Evolutionary conservation across 2,888 invertebrate species (phyloP).

Genomic region (Ormyrus thymus): DNA sequence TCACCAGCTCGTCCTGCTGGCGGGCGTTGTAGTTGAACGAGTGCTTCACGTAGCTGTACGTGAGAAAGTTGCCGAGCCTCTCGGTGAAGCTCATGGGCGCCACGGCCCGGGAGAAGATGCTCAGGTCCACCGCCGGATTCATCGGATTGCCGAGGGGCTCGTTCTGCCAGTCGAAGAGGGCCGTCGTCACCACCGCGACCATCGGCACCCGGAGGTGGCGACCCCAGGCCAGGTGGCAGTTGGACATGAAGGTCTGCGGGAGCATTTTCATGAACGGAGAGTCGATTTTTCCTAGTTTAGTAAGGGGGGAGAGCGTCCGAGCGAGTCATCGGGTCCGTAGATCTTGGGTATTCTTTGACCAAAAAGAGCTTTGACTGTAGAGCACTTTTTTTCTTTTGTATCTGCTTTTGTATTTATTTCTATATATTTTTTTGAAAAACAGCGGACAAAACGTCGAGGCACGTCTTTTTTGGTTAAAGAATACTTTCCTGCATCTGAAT

Average conservation of each 20-base stretch:
- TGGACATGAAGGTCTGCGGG: constrained; percentile 50
- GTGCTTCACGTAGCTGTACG: not conserved
- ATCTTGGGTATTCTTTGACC: not conserved
- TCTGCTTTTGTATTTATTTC: not conserved
- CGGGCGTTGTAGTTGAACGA: constrained; percentile 57
- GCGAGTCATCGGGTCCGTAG: too few relatives aligned
- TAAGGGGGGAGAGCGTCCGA: not conserved
- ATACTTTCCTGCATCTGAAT: too few relatives aligned
- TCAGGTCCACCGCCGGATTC: constrained; percentile 61
- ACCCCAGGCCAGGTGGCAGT: constrained; percentile 63
- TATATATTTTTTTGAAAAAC: too few relatives aligned
- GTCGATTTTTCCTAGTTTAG: not conserved
- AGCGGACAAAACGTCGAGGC: too few relatives aligned
- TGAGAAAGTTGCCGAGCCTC: constrained; percentile 62
- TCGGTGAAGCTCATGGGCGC: constrained; percentile 64
- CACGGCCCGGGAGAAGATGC: constrained; percentile 53
- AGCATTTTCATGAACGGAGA: too few relatives aligned
- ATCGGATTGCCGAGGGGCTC: constrained; percentile 62
- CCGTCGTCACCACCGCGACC: constrained; percentile 60
- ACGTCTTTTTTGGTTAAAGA: too few relatives aligned
- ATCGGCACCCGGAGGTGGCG: constrained; percentile 63
- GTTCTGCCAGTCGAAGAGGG: constrained; percentile 66
- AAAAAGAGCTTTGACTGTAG: too few relatives aligned
- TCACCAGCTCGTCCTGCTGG: constrained; percentile 57
- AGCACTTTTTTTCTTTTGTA: not conserved